Conservation (phyloP, 2,113 vertebrate species). For the Acrocephalus arundinaceus region DNA sequence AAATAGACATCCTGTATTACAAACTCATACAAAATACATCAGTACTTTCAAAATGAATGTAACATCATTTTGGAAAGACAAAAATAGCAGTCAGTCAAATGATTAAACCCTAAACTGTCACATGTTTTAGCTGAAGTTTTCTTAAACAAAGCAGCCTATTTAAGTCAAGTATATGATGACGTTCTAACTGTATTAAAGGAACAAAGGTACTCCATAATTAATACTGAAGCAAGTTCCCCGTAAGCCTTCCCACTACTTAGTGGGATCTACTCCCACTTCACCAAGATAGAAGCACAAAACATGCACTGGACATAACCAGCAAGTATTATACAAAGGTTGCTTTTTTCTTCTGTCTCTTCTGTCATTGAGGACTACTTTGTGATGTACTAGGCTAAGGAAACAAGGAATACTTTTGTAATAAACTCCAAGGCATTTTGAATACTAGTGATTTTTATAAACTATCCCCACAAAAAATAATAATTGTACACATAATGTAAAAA, state of each 20-base stretch:
- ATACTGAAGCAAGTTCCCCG: not conserved
- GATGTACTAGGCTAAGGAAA: not conserved
- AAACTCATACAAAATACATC: slow-evolving; percentile 28
- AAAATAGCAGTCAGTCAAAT: not conserved
- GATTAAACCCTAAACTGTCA: not conserved
- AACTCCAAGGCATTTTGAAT: not conserved
- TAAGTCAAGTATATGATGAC: not conserved
- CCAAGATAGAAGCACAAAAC: not conserved
- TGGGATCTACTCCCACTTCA: not conserved
- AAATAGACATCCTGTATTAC: not conserved
- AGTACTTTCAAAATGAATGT: slow-evolving; percentile 6
- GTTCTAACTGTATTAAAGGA: not conserved
- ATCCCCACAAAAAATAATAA: not conserved
- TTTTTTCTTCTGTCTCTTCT: not conserved
- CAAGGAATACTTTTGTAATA: not conserved
- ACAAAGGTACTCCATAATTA: not conserved
- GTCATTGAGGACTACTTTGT: not conserved
- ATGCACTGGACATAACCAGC: not conserved
- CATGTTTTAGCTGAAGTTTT: not conserved
- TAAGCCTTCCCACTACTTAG: not conserved
- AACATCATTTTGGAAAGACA: not conserved
- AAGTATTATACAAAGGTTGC: not conserved
- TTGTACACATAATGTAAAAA: not conserved
- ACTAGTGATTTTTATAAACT: not conserved
- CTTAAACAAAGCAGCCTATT: not conserved